Percentiles rank a stretch among this genome's conserved stretches.
Conservation (phyloP, 2,797 vertebrate species). For the Arrhamphus sclerolepis region DNA sequence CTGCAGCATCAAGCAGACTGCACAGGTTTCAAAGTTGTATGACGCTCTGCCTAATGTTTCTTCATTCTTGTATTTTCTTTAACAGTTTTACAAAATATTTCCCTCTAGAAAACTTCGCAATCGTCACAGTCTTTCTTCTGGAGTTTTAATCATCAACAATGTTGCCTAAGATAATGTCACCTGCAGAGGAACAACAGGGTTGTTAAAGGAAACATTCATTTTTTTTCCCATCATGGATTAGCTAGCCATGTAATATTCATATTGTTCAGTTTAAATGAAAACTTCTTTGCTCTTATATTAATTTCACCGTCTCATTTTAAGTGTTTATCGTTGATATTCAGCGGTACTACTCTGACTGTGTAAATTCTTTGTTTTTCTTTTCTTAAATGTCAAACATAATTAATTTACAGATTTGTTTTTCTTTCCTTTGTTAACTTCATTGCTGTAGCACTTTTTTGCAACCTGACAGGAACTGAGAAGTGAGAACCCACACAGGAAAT, state of each 20-base stretch:
- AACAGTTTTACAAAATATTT: neutral
- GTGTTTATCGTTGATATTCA: neutral
- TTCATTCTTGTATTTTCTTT: slow-evolving; percentile 13
- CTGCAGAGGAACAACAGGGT: slow-evolving; percentile 26
- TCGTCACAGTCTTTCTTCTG: neutral
- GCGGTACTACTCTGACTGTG: neutral
- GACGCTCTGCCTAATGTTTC: slow-evolving; percentile 1
- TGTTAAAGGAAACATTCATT: slow-evolving; percentile 29
- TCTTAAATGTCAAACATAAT: neutral
- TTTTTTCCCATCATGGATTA: slow-evolving; percentile 1
- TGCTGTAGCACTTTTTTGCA: slow-evolving; percentile 40
- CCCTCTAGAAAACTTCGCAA: neutral
- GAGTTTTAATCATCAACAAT: slow-evolving; percentile 28
- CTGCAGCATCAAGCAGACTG: neutral
- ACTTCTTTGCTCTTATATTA: neutral
- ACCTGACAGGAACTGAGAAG: slow-evolving; percentile 76
- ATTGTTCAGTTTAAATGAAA: neutral
- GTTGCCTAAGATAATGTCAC: slow-evolving; percentile 12
- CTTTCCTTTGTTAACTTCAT: neutral
- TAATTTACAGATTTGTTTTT: slow-evolving; percentile 3
- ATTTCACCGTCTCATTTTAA: neutral
- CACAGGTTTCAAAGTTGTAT: neutral
- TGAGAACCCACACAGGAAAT: slow-evolving; percentile 80
- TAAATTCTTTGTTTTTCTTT: neutral
- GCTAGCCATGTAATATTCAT: neutral